Evolutionary conservation across 2,113 vertebrate genomes (phyloP).

Genomic region (Triplophysa dalaica): DNA sequence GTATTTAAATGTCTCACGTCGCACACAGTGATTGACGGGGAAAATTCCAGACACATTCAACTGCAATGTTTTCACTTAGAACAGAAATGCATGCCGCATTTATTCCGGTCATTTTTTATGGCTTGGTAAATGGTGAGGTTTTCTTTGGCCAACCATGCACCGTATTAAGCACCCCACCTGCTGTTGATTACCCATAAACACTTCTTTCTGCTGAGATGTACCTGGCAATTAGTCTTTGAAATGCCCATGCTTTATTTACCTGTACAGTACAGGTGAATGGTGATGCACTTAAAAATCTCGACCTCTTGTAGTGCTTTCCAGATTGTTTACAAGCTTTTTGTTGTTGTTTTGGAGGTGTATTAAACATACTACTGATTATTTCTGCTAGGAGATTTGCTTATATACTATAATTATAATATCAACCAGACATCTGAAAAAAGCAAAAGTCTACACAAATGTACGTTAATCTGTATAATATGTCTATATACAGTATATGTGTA

Average conservation of each 20-base stretch:
- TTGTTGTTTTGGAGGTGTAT: conserved; percentile 11
- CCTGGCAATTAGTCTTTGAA: conserved; percentile 76
- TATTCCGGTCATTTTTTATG: conserved; percentile 45
- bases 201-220: conserved; percentile 69
- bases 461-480: conserved; percentile 18
- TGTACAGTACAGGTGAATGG: conserved; percentile 69
- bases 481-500: not conserved
- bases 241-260: conserved; percentile 76
- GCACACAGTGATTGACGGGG: not conserved
- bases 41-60: conserved; percentile 1
- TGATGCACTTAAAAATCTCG: conserved; percentile 55
- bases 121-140: conserved; percentile 43
- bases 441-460: not conserved
- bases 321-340: conserved; percentile 56
- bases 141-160: conserved; percentile 47
- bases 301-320: conserved; percentile 42
- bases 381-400: conserved; percentile 13
- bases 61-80: conserved; percentile 27
- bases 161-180: conserved; percentile 71
- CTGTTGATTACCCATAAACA: conserved; percentile 71
- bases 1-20: not conserved
- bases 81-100: not conserved
- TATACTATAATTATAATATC: not conserved
- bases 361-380: not conserved
- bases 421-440: conserved; percentile 1